These are phyloP conservation scores for Dynastes grantii DNA, from an alignment of 2,888 invertebrate genomes.

Conservation along the genomic window DNA sequence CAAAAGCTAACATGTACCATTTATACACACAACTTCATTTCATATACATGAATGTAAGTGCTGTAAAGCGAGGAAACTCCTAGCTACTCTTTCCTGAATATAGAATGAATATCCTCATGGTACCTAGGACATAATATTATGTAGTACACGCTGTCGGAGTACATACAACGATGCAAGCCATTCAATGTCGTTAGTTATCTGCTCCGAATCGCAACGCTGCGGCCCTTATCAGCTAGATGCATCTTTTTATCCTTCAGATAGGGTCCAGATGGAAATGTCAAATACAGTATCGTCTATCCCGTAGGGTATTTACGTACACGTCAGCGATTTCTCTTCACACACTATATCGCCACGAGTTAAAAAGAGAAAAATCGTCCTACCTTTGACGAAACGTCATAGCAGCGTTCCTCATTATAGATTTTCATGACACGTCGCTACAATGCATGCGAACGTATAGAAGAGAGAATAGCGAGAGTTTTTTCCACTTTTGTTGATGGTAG, in stretches of 20 bases:
- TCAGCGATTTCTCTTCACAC: neutral
- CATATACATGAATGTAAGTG: neutral
- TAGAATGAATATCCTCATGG: conserved; percentile 10
- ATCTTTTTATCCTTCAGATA: conserved; percentile 69
- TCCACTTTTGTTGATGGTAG: conserved; percentile 18
- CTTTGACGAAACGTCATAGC: conserved; percentile 34
- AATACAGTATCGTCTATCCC: conserved; percentile 61
- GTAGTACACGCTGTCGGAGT: conserved; percentile 2
- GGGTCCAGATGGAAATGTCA: conserved; percentile 69
- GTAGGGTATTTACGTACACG: conserved; percentile 11
- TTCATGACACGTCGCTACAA: conserved; percentile 41
- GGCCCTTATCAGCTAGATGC: conserved; percentile 66
- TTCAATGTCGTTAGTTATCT: conserved; percentile 54
- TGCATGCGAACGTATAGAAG: conserved; percentile 2
- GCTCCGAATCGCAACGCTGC: conserved; percentile 64
- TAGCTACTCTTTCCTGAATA: neutral
- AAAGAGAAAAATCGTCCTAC: conserved; percentile 29
- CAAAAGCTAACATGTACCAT: no score
- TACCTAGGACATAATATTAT: neutral
- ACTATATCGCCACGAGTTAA: conserved; percentile 4
- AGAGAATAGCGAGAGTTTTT: conserved; percentile 11
- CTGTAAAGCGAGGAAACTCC: neutral
- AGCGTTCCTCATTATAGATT: conserved; percentile 36
- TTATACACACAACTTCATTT: neutral
- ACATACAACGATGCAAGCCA: conserved; percentile 44